Conservation (phyloP, 2,113 vertebrate species). For the Equus przewalskii region DNA sequence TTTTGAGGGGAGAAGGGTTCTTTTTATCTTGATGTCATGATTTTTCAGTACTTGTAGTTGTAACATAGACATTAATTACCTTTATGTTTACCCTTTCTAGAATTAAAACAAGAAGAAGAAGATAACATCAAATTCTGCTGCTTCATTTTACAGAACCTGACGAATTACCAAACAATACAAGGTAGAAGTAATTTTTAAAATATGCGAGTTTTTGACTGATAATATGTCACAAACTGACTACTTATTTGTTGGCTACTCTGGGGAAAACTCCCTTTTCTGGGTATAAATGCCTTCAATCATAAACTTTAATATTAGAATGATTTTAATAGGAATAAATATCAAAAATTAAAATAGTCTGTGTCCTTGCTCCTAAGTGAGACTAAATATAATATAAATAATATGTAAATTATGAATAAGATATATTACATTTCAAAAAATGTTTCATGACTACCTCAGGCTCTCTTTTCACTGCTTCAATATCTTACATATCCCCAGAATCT, state of each 20-base stretch:
- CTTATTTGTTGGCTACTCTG: neutral
- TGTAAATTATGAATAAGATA: neutral
- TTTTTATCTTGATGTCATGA: neutral
- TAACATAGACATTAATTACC: neutral
- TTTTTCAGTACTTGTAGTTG: neutral
- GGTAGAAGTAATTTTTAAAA: slow-evolving; percentile 63
- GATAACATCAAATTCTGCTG: neutral
- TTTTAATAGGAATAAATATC: neutral
- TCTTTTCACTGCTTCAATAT: slow-evolving; percentile 10
- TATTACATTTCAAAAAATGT: neutral
- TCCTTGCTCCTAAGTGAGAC: neutral
- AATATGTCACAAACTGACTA: neutral
- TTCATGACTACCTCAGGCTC: neutral
- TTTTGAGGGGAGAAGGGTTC: neutral
- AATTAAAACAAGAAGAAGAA: slow-evolving; percentile 44
- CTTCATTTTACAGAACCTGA: slow-evolving; percentile 16
- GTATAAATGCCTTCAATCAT: too few species aligned
- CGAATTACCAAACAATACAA: neutral
- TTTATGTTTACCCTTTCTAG: slow-evolving; percentile 12
- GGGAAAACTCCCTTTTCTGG: neutral
- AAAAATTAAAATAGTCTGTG: neutral
- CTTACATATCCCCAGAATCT: neutral
- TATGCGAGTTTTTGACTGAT: neutral
- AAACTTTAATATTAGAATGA: neutral
- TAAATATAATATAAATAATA: neutral